phyloP scores from a whole-genome alignment of 2,888 invertebrate genomes.

The Lobophora halterata region DNA sequence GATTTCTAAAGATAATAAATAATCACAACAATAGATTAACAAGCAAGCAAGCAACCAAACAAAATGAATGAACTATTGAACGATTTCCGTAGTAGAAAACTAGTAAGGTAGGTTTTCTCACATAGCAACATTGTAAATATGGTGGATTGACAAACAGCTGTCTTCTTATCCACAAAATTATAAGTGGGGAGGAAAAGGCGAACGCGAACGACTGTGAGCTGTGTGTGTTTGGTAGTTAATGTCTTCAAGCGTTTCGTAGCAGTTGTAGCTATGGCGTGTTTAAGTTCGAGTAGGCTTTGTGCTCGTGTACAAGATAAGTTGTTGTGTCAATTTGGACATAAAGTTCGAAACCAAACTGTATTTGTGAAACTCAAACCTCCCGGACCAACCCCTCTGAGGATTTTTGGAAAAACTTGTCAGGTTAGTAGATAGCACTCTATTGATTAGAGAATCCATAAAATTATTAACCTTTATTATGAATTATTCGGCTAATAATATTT shows the following conservation, averaged over 20 bases:
- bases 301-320: constrained; percentile 89
- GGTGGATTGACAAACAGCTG: constrained; percentile 78
- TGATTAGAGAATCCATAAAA: background rate
- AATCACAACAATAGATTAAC: background rate
- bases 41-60: background rate
- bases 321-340: constrained; percentile 89
- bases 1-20: no score
- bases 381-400: constrained; percentile 80
- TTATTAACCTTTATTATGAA: background rate
- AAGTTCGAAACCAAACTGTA: constrained; percentile 84
- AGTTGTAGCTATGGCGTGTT: constrained; percentile 91
- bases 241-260: constrained; percentile 83
- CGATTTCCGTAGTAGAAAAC: background rate
- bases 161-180: no score
- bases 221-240: constrained; percentile 74
- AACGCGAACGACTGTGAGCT: constrained; percentile 54
- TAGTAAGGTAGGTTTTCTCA: constrained; percentile 4
- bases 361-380: constrained; percentile 85
- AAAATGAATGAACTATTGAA: constrained; percentile 16
- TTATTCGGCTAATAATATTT: no score
- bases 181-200: constrained; percentile 76
- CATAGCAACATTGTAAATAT: constrained; percentile 47
- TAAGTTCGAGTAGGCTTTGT: constrained; percentile 91
- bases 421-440: constrained; percentile 46
- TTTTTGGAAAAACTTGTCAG: constrained; percentile 78